Evolutionary conservation across 2,888 invertebrate genomes (phyloP).

Genomic region (Athalia cordata): DNA sequence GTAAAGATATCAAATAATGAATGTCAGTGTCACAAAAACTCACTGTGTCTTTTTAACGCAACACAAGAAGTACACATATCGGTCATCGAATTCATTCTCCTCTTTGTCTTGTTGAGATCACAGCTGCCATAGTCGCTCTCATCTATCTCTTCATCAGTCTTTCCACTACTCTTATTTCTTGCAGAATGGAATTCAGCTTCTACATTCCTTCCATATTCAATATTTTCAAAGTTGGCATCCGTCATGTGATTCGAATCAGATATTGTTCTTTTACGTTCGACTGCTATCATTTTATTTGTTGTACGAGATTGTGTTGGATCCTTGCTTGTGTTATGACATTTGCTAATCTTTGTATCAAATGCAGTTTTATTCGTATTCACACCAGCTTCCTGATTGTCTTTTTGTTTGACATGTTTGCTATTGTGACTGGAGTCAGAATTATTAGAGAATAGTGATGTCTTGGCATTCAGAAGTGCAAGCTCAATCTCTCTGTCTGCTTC

Average conservation of each 20-base stretch:
- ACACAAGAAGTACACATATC: conserved; percentile 8
- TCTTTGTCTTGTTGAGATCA: conserved; percentile 13
- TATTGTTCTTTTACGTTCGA: background rate
- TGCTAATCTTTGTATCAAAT: conserved; percentile 15
- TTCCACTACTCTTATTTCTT: background rate
- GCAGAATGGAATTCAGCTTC: conserved; percentile 8
- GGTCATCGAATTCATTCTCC: conserved; percentile 5
- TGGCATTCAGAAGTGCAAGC: conserved; percentile 11
- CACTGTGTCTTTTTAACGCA: conserved; percentile 15
- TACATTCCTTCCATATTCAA: background rate
- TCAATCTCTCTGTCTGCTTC: conserved; percentile 23
- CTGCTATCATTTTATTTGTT: conserved; percentile 2
- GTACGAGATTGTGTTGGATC: conserved; percentile 8
- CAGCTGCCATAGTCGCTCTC: conserved; percentile 21
- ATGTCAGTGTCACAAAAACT: conserved; percentile 9
- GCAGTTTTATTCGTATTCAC: background rate
- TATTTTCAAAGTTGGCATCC: conserved; percentile 6
- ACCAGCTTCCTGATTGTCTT: conserved; percentile 6
- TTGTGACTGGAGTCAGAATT: conserved; percentile 9
- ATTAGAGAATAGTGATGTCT: conserved; percentile 20
- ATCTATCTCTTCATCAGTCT: conserved; percentile 15
- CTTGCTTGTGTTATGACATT: conserved; percentile 1
- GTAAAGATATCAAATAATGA: conserved; percentile 7
- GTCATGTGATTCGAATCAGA: background rate
- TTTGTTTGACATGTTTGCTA: background rate